Base-by-base conservation (phyloP, 2,797 vertebrate species). In the Sylvia borin region DNA sequence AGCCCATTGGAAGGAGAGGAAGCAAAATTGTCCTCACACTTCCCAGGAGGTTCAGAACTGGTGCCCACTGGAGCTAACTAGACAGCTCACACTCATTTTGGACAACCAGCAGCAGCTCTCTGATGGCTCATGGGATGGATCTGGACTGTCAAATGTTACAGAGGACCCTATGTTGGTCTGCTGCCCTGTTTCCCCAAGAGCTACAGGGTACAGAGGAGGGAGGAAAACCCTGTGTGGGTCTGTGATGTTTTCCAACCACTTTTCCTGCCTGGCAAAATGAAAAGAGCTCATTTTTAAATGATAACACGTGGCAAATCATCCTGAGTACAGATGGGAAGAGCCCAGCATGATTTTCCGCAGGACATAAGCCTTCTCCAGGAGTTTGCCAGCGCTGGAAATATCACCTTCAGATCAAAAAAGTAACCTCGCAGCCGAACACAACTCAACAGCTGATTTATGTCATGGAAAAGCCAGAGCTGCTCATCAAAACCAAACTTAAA, bases 371-470 rank as follows among this genome's bases (percentile, higher is more conserved):
- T 91, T 76, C 36, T 55, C 60, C 1, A 3, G 22, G 85, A 74
- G 64, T 85, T 90, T 70, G 85, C 78, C 60, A 43, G 78, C 2
- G 0, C 60, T 85, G 70, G 61, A 88, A 77, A 80, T n/a, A 67
- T 8, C 88, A 71, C 82, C 90, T 95, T 55, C 53, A 67, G 53
- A 92, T 94, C 79, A 73, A 83, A 92, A 92, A 73, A 43, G 8
- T 4, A 32, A 38, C n/a, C 72, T 70, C 0, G 0, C 60, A 55
- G 64, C 79, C 9, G 21, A 95, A 55, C 1, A 1, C 66, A 61
- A 19, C 57, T 71, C 83, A 43, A 15, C 0, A 9, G n/a, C 65
- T 94, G 82, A 83, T 93, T 80, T 64, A 42, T 67, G 66, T 53
- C 2, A 0, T 42, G 76, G 85, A 94, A 80, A 72, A 94, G 47